phyloP scores from a whole-genome alignment of 2,797 vertebrate species.

The Danio albolineatus region DNA sequence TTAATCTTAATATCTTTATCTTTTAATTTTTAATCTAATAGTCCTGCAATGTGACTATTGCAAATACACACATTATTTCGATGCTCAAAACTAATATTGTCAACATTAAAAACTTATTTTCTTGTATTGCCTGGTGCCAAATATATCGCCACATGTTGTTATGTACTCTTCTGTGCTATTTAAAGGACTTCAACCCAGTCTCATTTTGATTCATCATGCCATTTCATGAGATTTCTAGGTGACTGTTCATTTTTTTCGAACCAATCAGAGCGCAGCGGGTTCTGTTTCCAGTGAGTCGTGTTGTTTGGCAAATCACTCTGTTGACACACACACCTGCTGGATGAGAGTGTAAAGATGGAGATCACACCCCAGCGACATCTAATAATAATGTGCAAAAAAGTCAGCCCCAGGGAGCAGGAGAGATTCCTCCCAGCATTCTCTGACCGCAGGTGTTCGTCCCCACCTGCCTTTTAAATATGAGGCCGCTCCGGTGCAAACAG shows the following conservation, averaged over 20 bases:
- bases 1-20: no score
- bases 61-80: no score
- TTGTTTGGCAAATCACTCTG: constrained; percentile 33
- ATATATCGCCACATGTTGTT: not conserved
- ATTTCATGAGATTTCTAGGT: not conserved
- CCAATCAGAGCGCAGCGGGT: constrained; percentile 1
- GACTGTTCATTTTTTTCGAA: not conserved
- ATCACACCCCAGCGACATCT: constrained; percentile 16
- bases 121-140: no score
- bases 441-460: constrained; percentile 26
- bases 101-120: no score
- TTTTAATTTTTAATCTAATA: no score
- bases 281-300: not conserved
- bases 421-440: constrained; percentile 27
- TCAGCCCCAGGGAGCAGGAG: constrained; percentile 8
- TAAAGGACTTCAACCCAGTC: not conserved
- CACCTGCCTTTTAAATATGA: constrained; percentile 26
- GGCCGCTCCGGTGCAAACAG: not conserved
- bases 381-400: constrained; percentile 43
- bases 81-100: no score
- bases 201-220: not conserved
- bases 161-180: not conserved
- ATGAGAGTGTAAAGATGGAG: constrained; percentile 32
- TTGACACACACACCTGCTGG: constrained; percentile 19
- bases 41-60: no score